A percentile compares a stretch with the other conserved stretches of the same genome.
These are phyloP conservation scores for Grallaria varia DNA, from an alignment of 2,113 vertebrate species.

Conservation along the genomic window DNA sequence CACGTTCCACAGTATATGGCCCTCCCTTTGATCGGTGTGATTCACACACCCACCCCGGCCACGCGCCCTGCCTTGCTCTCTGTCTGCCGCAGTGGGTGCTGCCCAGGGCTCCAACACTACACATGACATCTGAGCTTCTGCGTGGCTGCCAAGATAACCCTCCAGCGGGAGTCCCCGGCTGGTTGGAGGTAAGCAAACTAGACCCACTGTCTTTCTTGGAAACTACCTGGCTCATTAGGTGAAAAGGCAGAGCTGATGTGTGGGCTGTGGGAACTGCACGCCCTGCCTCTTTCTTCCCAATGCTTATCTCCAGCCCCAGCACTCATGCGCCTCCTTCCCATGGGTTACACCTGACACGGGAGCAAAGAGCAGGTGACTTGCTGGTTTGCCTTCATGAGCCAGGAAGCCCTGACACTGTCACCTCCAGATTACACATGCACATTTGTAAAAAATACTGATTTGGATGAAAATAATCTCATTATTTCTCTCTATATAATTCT, in stretches of 20 bases:
- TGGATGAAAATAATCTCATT: neutral
- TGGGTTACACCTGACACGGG: constrained; percentile 20
- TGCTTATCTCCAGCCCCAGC: constrained; percentile 21
- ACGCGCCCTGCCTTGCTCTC: neutral
- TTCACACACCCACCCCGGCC: neutral
- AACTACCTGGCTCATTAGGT: constrained; percentile 36
- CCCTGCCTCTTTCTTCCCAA: neutral
- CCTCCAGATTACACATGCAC: neutral
- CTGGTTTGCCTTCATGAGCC: neutral
- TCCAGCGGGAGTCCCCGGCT: neutral
- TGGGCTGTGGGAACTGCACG: neutral
- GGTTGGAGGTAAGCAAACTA: neutral
- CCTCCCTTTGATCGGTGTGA: neutral
- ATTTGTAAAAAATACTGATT: neutral
- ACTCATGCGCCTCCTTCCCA: neutral
- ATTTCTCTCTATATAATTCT: neutral
- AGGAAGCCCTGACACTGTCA: neutral
- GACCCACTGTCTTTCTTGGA: neutral
- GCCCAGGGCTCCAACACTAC: fast-evolving
- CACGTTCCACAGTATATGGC: neutral
- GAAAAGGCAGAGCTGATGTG: neutral
- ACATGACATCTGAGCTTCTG: neutral
- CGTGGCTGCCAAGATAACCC: neutral
- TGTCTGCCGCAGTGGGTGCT: fast-evolving
- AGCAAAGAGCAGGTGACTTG: constrained; percentile 53